phyloP scores from a whole-genome alignment of 2,888 invertebrate genomes.

The Chymomyza procnemis region DNA sequence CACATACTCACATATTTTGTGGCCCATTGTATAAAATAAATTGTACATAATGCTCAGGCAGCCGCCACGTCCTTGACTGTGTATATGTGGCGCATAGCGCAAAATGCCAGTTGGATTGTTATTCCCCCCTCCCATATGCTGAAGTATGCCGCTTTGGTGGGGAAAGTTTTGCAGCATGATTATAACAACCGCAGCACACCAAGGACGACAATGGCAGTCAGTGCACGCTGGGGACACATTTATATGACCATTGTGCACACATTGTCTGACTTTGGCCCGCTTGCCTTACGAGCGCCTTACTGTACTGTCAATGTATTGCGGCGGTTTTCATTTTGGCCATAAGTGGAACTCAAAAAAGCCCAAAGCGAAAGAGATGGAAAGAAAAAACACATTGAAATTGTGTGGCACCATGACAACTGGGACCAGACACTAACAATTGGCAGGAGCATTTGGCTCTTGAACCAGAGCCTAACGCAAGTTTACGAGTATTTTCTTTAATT shows the following conservation, averaged over 20 bases:
- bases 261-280: slow-evolving; percentile 53
- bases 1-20: background rate
- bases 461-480: slow-evolving; percentile 39
- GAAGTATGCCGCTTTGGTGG: slow-evolving; percentile 17
- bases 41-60: background rate
- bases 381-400: background rate
- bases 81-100: background rate
- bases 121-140: background rate
- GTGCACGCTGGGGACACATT: slow-evolving; percentile 52
- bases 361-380: too few species aligned
- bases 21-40: background rate
- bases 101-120: slow-evolving; percentile 3
- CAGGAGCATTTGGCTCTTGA: background rate
- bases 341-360: background rate
- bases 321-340: slow-evolving; percentile 29
- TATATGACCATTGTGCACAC: slow-evolving; percentile 36
- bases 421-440: slow-evolving; percentile 2
- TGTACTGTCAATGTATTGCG: slow-evolving; percentile 32
- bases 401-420: background rate
- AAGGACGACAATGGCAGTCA: slow-evolving; percentile 15
- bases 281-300: too few species aligned
- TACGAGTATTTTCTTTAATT: slow-evolving; percentile 63
- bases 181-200: background rate
- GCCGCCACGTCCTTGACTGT: slow-evolving; percentile 42
- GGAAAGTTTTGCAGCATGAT: background rate